Evolutionary conservation across 2,113 vertebrate species (phyloP).

Genomic region (Rhombomys opimus): DNA sequence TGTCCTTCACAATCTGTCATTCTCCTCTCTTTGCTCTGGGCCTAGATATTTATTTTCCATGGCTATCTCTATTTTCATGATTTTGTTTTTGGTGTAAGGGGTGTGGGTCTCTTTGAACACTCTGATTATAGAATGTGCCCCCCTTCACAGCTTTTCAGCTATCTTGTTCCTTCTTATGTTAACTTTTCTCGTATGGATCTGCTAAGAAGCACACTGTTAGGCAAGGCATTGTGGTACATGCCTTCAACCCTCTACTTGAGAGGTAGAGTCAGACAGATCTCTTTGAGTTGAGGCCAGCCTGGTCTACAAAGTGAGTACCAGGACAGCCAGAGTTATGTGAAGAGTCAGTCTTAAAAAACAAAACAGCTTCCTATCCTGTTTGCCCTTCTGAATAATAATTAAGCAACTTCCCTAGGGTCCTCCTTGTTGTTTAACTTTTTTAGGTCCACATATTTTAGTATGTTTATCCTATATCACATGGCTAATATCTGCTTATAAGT

Average conservation of each 20-base stretch:
- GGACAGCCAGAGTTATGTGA: neutral
- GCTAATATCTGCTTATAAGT: too few species aligned
- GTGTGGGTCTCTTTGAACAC: neutral
- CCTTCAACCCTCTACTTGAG: neutral
- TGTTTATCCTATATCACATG: too few species aligned
- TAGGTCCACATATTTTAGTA: too few species aligned
- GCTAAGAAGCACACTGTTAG: neutral
- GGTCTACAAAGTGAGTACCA: neutral
- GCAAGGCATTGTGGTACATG: fast-evolving
- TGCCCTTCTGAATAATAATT: too few species aligned
- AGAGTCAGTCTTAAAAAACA: neutral
- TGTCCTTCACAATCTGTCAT: neutral
- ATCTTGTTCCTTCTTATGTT: neutral
- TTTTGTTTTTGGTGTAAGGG: neutral
- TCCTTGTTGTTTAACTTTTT: too few species aligned
- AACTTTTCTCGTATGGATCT: neutral
- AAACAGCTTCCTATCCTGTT: too few species aligned
- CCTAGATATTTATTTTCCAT: neutral
- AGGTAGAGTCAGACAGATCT: neutral
- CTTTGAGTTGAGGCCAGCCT: neutral
- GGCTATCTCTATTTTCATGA: neutral
- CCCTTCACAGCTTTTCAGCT: neutral
- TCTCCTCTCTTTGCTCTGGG: neutral
- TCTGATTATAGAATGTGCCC: neutral
- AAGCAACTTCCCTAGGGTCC: too few species aligned